These are phyloP conservation scores for Sceloporus tristichus DNA, from an alignment of 2,113 vertebrate genomes.

Conservation along the genomic window DNA sequence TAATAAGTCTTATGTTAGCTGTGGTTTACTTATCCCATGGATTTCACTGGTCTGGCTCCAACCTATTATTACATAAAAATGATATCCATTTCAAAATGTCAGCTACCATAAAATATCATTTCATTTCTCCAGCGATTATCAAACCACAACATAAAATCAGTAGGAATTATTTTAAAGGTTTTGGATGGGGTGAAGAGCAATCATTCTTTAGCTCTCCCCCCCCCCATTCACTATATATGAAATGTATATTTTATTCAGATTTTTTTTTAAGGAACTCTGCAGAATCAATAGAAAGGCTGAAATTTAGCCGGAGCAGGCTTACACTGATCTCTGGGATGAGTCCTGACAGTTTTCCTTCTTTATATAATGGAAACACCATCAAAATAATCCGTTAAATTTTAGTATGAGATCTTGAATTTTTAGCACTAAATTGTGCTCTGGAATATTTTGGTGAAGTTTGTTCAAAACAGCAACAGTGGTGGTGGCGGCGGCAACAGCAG, in stretches of 20 bases:
- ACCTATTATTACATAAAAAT: background rate
- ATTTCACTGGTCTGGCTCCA: background rate
- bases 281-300: background rate
- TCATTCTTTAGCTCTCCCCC: background rate
- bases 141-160: background rate
- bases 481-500: background rate
- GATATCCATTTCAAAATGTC: background rate
- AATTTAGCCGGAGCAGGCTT: background rate
- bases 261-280: background rate
- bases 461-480: conserved; percentile 28
- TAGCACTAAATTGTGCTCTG: background rate
- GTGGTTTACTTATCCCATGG: background rate
- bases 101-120: background rate
- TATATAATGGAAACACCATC: background rate
- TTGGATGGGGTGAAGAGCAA: background rate
- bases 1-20: background rate
- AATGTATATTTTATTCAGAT: background rate
- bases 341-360: background rate
- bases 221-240: background rate
- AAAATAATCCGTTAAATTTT: background rate
- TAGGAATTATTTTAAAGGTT: background rate
- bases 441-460: conserved; percentile 19
- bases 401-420: background rate
- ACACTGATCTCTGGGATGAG: background rate
- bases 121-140: background rate